Base-by-base conservation (phyloP, 2,888 invertebrate species). In the Heliconius aoede region DNA sequence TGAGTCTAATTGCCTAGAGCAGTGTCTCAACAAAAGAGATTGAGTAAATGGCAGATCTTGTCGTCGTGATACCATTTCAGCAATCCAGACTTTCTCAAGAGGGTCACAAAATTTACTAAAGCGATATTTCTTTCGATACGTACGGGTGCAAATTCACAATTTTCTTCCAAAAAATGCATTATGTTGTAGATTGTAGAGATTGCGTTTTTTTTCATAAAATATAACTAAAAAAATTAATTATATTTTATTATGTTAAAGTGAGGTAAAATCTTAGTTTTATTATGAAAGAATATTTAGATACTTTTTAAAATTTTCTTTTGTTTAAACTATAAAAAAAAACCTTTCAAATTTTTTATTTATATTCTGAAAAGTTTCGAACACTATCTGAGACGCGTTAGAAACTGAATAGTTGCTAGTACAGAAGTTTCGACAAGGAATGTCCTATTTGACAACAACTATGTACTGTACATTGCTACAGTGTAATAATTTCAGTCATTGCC, bases 1-100 rank as follows among this genome's bases (percentile, higher is more conserved):
- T 71, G 30, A 36, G 60, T 68, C 36, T 68, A 74, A 77, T 74
- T 72, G 67, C 36, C 67, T 28, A 61, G 67, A 72, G 68, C 72
- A 74, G 75, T 75, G 55, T 68, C 55, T 75, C 72, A 51, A 36
- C 61, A 51, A 67, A 61, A 46, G 71, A 71, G 30, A 74, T 77
- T 74, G 68, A 58, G 32, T 67, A 40, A 77, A 77, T 73, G 40
- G 71, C 71, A 72, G 55, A 46, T 72, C 67, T 62, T 64, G n/a
- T 55, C 71, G 58, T 74, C 30, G 58, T 75, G 68, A 78, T 78
- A 78, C 65, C 46, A 74, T 72, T 74, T 75, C 62, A 55, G 67
- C 72, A 61, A 74, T 74, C 26, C 72, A 67, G 67, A 62, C 51
- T 67, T 72, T 32, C 30, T 72, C 28, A 75, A 74, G 74, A 72